phyloP scores from a whole-genome alignment of 1,140 invertebrate species.

The Chionoecetes opilio region DNA sequence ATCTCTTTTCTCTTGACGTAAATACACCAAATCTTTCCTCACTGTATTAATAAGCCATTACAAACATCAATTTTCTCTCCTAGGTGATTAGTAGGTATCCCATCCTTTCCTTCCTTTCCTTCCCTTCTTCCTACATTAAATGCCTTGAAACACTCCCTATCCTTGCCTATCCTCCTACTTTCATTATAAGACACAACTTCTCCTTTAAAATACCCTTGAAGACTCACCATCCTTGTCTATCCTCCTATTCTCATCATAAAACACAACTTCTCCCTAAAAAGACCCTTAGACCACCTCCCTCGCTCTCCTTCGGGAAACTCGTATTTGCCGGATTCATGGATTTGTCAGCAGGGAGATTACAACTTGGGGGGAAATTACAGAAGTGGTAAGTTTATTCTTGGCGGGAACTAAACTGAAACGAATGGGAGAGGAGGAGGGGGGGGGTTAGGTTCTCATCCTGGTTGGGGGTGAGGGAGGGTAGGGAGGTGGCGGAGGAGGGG shows the following conservation, averaged over 20 bases:
- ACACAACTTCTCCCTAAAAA: not conserved
- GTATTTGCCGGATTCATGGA: constrained; percentile 7
- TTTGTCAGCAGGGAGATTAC: not conserved
- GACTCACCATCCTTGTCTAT: not conserved
- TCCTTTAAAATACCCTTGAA: no score
- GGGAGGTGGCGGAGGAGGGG: not conserved
- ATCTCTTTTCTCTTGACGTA: no score
- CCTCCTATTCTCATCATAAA: not conserved
- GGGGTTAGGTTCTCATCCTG: no score
- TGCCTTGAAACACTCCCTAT: no score
- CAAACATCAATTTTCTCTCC: no score
- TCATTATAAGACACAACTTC: no score
- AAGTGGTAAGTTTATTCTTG: not conserved
- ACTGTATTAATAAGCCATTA: no score
- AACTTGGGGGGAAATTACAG: not conserved
- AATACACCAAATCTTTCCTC: no score
- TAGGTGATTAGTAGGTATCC: no score
- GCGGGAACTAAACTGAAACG: not conserved
- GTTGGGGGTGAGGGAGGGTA: not conserved
- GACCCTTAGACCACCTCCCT: not conserved
- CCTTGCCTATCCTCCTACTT: no score
- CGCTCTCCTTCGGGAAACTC: not conserved
- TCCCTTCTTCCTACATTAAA: no score
- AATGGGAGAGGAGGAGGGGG: not conserved
- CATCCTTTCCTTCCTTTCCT: no score